Conservation (phyloP, 2,113 vertebrate species). For the Monopterus albus region DNA sequence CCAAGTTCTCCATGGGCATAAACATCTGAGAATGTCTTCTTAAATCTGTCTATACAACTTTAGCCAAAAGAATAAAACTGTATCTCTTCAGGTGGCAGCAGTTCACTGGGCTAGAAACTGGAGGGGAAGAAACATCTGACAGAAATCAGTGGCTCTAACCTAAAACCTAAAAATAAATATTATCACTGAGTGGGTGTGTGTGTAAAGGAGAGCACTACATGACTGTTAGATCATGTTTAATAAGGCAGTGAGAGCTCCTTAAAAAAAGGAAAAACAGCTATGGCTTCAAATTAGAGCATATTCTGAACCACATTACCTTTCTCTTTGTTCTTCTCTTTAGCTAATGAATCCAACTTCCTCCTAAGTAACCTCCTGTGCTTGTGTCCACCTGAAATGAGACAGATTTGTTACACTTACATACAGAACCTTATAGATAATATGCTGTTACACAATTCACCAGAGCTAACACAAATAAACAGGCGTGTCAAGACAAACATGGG, state of each 20-base stretch:
- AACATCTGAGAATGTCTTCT: constrained; percentile 59
- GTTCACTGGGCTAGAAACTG: constrained; percentile 45
- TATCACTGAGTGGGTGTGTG: no score
- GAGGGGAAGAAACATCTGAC: constrained; percentile 33
- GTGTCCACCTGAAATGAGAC: constrained; percentile 88
- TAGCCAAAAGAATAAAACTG: constrained; percentile 54
- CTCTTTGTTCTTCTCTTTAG: constrained; percentile 97
- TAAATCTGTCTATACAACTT: constrained; percentile 42
- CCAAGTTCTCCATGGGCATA: constrained; percentile 42
- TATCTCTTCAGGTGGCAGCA: constrained; percentile 51
- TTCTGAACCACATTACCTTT: constrained; percentile 85
- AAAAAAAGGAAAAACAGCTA: constrained; percentile 5
- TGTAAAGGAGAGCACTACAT: neutral
- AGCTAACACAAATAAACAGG: neutral
- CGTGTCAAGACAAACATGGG: constrained; percentile 10
- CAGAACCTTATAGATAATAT: neutral
- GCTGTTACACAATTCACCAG: neutral
- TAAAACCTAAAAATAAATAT: constrained; percentile 25
- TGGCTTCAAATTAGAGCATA: neutral
- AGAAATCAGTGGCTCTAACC: constrained; percentile 17
- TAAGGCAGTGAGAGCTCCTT: neutral
- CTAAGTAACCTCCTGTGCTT: constrained; percentile 95
- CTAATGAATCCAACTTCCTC: constrained; percentile 96
- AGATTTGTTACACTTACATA: neutral
- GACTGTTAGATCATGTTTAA: neutral